A percentile compares a stretch with the other conserved stretches of the same genome.
Conservation (phyloP, 2,888 invertebrate genomes). For the Xestobium rufovillosum region DNA sequence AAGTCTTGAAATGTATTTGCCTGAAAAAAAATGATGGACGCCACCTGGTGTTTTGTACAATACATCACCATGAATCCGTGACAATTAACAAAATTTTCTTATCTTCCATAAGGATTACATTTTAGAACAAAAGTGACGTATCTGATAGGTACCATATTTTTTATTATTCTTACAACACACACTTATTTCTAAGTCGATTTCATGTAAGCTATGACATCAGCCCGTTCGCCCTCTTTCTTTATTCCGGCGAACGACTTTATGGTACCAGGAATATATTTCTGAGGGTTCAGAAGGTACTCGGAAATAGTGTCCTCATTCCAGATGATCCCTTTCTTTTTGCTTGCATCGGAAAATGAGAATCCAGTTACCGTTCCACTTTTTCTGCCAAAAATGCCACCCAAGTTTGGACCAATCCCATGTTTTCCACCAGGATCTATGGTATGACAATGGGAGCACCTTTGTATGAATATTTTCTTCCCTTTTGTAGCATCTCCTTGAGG, state of each 20-base stretch:
- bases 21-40: too few relatives aligned
- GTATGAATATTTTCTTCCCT: constrained; percentile 60
- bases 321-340: constrained; percentile 55
- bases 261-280: constrained; percentile 66
- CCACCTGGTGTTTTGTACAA: too few relatives aligned
- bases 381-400: constrained; percentile 55
- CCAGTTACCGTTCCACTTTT: constrained; percentile 39
- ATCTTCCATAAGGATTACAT: too few relatives aligned
- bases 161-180: too few relatives aligned
- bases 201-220: constrained; percentile 62
- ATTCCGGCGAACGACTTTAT: constrained; percentile 69
- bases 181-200: too few relatives aligned
- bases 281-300: constrained; percentile 62
- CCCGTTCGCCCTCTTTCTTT: constrained; percentile 58
- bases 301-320: constrained; percentile 60
- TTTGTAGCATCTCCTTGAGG: constrained; percentile 59
- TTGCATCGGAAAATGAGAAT: constrained; percentile 55
- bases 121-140: too few relatives aligned
- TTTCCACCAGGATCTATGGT: constrained; percentile 56
- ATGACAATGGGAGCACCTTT: constrained; percentile 63
- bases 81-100: too few relatives aligned
- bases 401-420: constrained; percentile 65
- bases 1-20: too few relatives aligned
- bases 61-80: too few relatives aligned
- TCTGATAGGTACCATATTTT: too few relatives aligned